Conservation (phyloP, 2,113 vertebrate species). For the Tamias sibiricus region DNA sequence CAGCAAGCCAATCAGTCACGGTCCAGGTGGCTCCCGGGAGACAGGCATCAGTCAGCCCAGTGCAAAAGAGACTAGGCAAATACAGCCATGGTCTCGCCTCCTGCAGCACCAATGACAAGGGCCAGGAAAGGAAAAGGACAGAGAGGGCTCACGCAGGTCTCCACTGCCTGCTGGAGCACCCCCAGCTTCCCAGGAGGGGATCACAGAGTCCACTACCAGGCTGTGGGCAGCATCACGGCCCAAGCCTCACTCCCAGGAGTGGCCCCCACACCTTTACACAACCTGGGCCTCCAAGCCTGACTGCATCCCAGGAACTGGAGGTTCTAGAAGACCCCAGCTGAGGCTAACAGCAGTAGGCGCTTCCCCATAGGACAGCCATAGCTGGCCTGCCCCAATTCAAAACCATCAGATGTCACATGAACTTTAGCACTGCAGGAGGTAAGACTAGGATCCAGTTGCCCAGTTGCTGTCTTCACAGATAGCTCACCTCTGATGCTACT, state of each 20-base stretch:
- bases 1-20: accelerated
- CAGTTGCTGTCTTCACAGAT: too few species aligned
- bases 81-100: too few species aligned
- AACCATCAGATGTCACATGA: neutral
- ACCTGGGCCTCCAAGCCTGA: neutral
- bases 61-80: too few species aligned
- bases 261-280: neutral
- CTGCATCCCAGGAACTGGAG: neutral
- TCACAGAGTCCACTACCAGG: neutral
- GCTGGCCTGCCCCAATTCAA: neutral
- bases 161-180: neutral
- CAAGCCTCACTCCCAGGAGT: neutral
- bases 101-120: too few species aligned
- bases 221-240: too few species aligned
- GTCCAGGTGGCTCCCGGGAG: neutral
- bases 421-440: neutral
- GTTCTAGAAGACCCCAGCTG: neutral
- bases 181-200: neutral
- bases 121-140: neutral
- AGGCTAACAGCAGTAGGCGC: neutral
- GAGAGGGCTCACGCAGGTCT: neutral
- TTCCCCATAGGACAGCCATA: neutral
- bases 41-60: neutral
- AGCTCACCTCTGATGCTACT: neutral
- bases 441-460: too few species aligned